phyloP scores from a whole-genome alignment of 2,113 vertebrate species.

The Maccullochella peelii region DNA sequence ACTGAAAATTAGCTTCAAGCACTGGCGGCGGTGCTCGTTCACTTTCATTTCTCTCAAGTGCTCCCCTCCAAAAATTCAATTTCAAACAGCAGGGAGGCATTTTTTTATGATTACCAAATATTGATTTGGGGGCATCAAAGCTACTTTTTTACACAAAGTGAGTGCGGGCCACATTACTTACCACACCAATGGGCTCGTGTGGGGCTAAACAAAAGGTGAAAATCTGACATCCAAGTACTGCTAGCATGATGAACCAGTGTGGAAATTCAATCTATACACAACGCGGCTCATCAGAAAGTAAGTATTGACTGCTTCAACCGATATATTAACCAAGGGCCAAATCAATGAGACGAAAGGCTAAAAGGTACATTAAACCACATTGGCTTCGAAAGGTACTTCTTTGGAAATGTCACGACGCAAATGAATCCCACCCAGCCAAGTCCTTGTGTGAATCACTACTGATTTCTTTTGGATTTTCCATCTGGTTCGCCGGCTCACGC shows the following conservation, averaged over 20 bases:
- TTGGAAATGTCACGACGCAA: slow-evolving; percentile 80
- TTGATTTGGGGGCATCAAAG: slow-evolving; percentile 76
- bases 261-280: slow-evolving; percentile 79
- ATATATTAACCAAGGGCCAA: slow-evolving; percentile 78
- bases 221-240: slow-evolving; percentile 68
- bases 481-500: slow-evolving; percentile 54
- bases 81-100: slow-evolving; percentile 67
- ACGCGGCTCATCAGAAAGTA: slow-evolving; percentile 72
- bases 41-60: slow-evolving; percentile 67
- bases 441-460: slow-evolving; percentile 65
- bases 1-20: slow-evolving; percentile 81
- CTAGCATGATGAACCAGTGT: slow-evolving; percentile 68
- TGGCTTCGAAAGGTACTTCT: slow-evolving; percentile 70
- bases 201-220: slow-evolving; percentile 61
- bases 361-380: slow-evolving; percentile 76
- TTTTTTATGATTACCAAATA: slow-evolving; percentile 81
- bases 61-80: slow-evolving; percentile 62
- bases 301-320: slow-evolving; percentile 69
- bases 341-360: slow-evolving; percentile 79
- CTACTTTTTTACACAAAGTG: slow-evolving; percentile 60
- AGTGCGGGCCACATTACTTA: slow-evolving; percentile 59
- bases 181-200: slow-evolving; percentile 43
- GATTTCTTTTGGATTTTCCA: slow-evolving; percentile 73
- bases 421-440: slow-evolving; percentile 65
- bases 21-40: slow-evolving; percentile 43